Base-by-base conservation (phyloP, 2,797 vertebrate species). In the Leucoraja ocellata region DNA sequence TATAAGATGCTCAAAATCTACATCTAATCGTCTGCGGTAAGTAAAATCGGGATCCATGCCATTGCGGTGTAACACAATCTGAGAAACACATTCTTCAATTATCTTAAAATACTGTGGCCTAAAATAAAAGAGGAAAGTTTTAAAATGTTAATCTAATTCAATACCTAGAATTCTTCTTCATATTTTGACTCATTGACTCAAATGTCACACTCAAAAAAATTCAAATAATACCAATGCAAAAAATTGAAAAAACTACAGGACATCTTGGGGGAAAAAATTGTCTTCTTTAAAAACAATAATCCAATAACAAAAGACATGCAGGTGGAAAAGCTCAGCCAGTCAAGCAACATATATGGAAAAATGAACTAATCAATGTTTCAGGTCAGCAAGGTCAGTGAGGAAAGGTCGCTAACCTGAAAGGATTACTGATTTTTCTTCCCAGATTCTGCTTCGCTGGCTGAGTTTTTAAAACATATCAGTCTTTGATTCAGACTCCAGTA, bases 41-140 rank as follows among this genome's bases (percentile, higher is more conserved):
- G 97, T 96, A 94, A 99, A 99, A 96, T 99, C 99, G 76, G 98
- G 99, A 94, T 99, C 99, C 58, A 96, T 97, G 94, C 99, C 99
- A 94, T 96, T 98, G 95, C 97, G 98, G 95, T 99, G 99, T 74
- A 99, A 96, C 83, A 99, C 98, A 94, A 99, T 98, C 95, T 99
- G 99, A 94, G 98, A 99, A 63, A 99, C 96, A 93, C 98, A 99
- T 91, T 99, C 99, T 86, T 99, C 98, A 94, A 99, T 98, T 96
- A 99, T 97, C 95, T 98, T 99, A 96, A 99, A 99, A 96, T 99
- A 99, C 93, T 99, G 98, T 54, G 98, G 97, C 95, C 99, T 99
- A 95, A 94, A 18, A 95, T 78, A 93, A 93, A 93, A 32, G 93
- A 79, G 93, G 91, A n/a, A 88, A 13, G 5, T 95, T 1, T 84